Evolutionary conservation across 2,888 invertebrate species (phyloP), one percentile per base, ranked within the genome.

Genomic region (Calameuta pallipes): DNA sequence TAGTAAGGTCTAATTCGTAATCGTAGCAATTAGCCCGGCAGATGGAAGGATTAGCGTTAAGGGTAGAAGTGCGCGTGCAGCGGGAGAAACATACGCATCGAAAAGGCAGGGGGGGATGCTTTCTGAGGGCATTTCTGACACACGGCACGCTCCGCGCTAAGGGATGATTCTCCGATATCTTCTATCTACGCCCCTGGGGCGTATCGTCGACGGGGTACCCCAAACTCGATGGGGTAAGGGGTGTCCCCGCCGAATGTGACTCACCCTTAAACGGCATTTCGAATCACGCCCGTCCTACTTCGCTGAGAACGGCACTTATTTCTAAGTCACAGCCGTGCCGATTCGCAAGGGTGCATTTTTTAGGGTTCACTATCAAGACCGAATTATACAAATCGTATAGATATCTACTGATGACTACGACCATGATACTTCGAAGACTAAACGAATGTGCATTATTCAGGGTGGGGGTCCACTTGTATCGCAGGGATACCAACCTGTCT

Each of bases 231-330:
- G 12, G 71, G 71, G 71, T 6, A 33, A 71, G 70, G 75, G 75
- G 34, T 23, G 81, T 76, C 69, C 75, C 69, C 75, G 73, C 69
- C 77, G 78, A 78, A 76, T 78, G 77, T 82, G 83, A 83, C 77
- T 83, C 83, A 83, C 82, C 77, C 79, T 82, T 82, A 83, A 81
- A 83, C 80, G 76, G 74, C 83, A 82, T 83, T 77, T 74, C 81
- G 82, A 82, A 82, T 82, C 80, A 80, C 75, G 78, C 37, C 69
- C 68, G 74, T 78, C 73, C 71, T 73, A 56, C 41, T 56, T 70
- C 75, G 75, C 75, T 76, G 13, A 69, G 73, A 70, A 75, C 33
- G 79, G 81, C 81, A 81, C 83, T 83, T 83, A 83, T 83, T 83
- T 83, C 78, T 82, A 82, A 81, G 79, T 76, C 78, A 73, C 78